Conservation (phyloP, 2,113 vertebrate genomes). For the Pterocles burchelli region DNA sequence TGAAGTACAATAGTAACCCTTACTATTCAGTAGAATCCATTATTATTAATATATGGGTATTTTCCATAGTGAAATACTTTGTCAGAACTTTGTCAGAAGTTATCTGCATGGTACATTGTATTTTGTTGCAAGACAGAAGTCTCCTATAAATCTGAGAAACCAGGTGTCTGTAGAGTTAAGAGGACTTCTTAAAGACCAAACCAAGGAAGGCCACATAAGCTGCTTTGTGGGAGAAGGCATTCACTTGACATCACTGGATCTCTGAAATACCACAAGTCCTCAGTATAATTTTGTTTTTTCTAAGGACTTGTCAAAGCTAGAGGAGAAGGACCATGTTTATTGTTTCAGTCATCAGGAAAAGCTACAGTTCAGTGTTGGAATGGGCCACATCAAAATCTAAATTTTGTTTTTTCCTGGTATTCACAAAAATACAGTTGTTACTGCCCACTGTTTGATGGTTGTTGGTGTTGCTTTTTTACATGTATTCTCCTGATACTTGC, state of each 20-base stretch:
- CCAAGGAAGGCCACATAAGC: not conserved
- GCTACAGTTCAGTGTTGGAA: not conserved
- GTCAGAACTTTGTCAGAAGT: not conserved
- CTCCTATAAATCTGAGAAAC: not conserved
- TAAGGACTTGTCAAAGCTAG: not conserved
- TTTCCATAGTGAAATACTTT: not conserved
- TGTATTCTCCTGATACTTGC: not conserved
- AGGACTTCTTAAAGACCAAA: not conserved
- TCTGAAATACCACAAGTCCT: not conserved
- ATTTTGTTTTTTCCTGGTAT: not conserved
- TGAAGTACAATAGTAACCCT: not conserved
- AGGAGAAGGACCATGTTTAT: not conserved
- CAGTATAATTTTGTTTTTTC: not conserved
- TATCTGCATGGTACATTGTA: not conserved
- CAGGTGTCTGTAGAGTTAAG: not conserved
- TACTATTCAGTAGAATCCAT: not conserved
- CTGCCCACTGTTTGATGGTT: not conserved
- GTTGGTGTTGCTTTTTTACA: not conserved
- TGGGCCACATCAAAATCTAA: not conserved
- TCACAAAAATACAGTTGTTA: not conserved
- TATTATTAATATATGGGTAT: not conserved
- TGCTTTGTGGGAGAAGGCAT: not conserved
- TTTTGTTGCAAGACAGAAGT: not conserved
- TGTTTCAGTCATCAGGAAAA: not conserved
- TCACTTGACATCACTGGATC: not conserved